These are phyloP conservation scores for Moxostoma hubbsi DNA, from an alignment of 2,797 vertebrate species.

Conservation along the genomic window DNA sequence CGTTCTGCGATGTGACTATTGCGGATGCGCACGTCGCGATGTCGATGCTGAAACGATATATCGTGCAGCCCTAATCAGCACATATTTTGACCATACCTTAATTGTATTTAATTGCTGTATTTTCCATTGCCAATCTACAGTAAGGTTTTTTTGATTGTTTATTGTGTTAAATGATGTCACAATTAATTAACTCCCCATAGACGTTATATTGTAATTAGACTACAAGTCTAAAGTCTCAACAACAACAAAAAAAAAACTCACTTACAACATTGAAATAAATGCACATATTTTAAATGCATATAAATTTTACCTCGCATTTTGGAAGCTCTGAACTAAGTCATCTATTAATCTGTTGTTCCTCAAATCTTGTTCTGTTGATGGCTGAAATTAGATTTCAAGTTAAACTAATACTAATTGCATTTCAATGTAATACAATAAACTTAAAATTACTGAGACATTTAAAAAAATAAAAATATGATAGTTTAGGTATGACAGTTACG, in stretches of 20 bases:
- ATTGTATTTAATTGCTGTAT: no score
- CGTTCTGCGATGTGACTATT: no score
- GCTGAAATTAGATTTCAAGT: slow-evolving; percentile 70
- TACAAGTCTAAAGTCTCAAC: no score
- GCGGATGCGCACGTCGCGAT: no score
- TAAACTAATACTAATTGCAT: background rate
- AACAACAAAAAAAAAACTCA: background rate
- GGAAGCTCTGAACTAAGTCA: slow-evolving; percentile 87
- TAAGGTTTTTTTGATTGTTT: no score
- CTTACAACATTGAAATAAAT: background rate
- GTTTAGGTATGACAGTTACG: background rate
- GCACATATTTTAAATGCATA: background rate
- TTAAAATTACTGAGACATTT: no score
- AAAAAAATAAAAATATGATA: background rate
- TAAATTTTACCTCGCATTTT: slow-evolving; percentile 82
- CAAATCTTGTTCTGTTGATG: slow-evolving; percentile 86
- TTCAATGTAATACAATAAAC: background rate
- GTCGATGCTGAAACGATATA: no score
- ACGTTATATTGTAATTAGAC: no score
- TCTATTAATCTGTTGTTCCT: slow-evolving; percentile 91
- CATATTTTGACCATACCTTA: no score
- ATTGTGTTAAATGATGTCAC: background rate
- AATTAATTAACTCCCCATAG: no score
- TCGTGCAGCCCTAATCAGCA: no score
- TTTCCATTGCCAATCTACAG: no score